Percentiles rank a stretch among this genome's conserved stretches.
phyloP scores from a whole-genome alignment of 2,113 vertebrate genomes.

The Peromyscus polionotus region DNA sequence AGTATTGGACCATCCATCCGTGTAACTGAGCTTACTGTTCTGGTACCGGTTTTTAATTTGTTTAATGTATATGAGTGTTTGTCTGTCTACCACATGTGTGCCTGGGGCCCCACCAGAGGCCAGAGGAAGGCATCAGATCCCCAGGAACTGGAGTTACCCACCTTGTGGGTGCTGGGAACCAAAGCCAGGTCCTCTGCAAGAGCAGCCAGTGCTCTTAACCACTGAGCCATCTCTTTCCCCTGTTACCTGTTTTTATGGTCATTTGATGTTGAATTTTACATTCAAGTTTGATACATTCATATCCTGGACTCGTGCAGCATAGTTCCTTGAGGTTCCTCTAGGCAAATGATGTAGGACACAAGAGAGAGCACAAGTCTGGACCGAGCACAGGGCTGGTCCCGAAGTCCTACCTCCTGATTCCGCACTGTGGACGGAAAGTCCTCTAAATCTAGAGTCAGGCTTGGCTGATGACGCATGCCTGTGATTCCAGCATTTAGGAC shows the following conservation, averaged over 20 bases:
- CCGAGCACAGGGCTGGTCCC: not conserved
- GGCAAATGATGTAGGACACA: not conserved
- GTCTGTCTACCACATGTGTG: not conserved
- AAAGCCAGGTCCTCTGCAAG: not conserved
- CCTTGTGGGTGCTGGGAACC: not conserved
- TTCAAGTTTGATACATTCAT: not conserved
- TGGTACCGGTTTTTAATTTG: not conserved
- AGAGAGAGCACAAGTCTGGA: not conserved
- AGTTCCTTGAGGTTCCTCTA: not conserved
- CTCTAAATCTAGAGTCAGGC: not conserved
- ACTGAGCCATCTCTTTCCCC: not conserved
- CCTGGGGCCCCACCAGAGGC: not conserved
- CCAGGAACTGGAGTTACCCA: not conserved
- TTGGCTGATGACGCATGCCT: not conserved
- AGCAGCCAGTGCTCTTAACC: not conserved
- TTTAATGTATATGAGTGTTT: not conserved
- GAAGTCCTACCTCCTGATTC: not conserved
- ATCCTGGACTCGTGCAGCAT: not conserved
- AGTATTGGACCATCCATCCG: not conserved
- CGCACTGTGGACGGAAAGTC: not conserved
- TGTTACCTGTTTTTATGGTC: conserved; percentile 22
- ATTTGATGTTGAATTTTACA: conserved; percentile 50
- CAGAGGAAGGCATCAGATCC: not conserved
- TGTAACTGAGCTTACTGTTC: no score
- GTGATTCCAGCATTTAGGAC: not conserved